These are phyloP conservation scores for Amniataba percoides DNA, from an alignment of 2,797 vertebrate species.

Conservation along the genomic window DNA sequence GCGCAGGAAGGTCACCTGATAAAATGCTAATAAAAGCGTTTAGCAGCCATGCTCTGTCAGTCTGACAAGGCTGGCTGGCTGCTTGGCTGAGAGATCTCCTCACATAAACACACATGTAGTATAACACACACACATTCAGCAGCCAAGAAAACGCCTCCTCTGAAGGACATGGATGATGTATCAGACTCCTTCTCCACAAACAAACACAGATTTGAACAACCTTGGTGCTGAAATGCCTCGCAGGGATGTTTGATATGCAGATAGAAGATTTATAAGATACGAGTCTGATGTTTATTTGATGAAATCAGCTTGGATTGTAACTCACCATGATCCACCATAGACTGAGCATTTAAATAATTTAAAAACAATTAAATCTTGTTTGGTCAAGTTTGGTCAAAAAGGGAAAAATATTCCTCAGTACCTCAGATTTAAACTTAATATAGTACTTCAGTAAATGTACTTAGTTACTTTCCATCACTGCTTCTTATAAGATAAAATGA, in stretches of 20 bases:
- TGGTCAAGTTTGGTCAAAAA: background rate
- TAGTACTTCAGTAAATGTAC: too few species aligned
- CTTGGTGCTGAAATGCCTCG: background rate
- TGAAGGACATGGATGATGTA: conserved; percentile 34
- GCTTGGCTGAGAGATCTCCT: conserved; percentile 18
- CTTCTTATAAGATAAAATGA: too few species aligned
- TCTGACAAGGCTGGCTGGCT: conserved; percentile 40
- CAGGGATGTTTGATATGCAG: background rate
- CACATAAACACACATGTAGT: conserved; percentile 15
- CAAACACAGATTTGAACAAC: conserved; percentile 9
- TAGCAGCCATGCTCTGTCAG: conserved; percentile 57
- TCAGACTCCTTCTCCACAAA: conserved; percentile 11
- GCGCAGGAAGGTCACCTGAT: conserved; percentile 66
- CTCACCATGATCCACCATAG: background rate
- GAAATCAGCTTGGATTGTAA: background rate
- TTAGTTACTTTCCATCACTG: too few species aligned
- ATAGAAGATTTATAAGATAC: background rate
- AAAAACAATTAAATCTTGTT: too few species aligned
- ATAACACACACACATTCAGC: background rate
- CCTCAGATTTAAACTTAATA: too few species aligned
- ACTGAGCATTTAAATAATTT: too few species aligned
- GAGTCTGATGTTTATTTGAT: conserved; percentile 1
- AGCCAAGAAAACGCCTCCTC: background rate
- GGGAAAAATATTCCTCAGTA: too few species aligned
- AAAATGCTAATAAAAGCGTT: conserved; percentile 70